These are phyloP conservation scores for Meiosimyza decipiens DNA, from an alignment of 2,888 invertebrate species.

Conservation along the genomic window DNA sequence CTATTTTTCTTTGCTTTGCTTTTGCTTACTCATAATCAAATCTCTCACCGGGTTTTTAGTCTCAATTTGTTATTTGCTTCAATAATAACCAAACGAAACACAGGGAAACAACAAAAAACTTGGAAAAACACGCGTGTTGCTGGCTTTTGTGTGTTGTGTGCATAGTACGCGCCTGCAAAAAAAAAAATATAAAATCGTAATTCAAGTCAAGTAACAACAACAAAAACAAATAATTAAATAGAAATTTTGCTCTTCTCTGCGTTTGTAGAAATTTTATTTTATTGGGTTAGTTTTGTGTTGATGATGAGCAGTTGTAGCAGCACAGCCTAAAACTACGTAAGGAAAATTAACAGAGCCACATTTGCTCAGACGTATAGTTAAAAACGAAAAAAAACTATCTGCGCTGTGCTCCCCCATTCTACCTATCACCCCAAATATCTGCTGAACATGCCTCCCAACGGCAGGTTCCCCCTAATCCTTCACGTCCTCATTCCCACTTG, in stretches of 20 bases:
- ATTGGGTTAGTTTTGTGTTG: constrained; percentile 3
- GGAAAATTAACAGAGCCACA: too few species aligned
- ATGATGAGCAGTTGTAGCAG: background rate
- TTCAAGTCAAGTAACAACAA: background rate
- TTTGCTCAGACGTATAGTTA: background rate
- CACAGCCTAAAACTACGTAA: background rate
- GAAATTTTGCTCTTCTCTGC: background rate
- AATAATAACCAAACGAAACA: constrained; percentile 53
- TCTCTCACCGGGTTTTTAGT: constrained; percentile 62
- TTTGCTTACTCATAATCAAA: constrained; percentile 61
- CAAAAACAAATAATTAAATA: background rate
- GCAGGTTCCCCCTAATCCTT: too few species aligned
- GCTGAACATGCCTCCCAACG: too few species aligned
- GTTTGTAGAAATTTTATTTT: background rate
- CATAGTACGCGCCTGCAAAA: too few species aligned
- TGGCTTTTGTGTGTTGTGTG: background rate
- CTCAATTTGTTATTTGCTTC: constrained; percentile 61
- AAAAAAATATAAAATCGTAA: too few species aligned
- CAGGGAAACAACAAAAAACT: background rate
- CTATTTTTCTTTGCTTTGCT: constrained; percentile 41
- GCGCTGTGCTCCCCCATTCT: background rate
- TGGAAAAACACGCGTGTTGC: background rate
- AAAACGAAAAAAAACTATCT: constrained; percentile 15
- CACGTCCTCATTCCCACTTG: too few species aligned
- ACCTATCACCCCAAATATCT: too few species aligned